These are phyloP conservation scores for Cerastis rubricosa DNA, from an alignment of 2,888 invertebrate genomes.

Conservation along the genomic window DNA sequence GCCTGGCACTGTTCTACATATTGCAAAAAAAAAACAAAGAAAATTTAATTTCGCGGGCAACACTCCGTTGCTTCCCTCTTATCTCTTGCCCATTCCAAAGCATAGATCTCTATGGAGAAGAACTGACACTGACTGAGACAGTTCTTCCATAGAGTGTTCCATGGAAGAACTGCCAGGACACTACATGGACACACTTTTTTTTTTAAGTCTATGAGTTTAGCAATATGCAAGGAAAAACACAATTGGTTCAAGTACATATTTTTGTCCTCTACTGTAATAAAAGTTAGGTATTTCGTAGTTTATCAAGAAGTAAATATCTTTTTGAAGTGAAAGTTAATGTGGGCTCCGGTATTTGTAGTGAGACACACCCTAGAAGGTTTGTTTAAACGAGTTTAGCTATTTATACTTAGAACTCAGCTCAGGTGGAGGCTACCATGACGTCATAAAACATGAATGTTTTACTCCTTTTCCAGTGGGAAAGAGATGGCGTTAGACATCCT, in stretches of 20 bases:
- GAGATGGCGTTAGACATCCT: too few relatives aligned
- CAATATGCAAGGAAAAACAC: too few relatives aligned
- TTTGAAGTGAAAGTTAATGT: not conserved
- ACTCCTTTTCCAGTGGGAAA: too few relatives aligned
- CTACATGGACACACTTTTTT: not conserved
- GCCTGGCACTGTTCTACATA: too few relatives aligned
- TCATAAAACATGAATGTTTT: too few relatives aligned
- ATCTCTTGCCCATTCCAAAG: not conserved
- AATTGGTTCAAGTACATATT: slow-evolving; percentile 1
- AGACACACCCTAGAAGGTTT: not conserved
- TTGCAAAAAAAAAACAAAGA: too few relatives aligned
- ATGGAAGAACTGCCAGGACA: not conserved
- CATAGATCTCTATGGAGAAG: not conserved
- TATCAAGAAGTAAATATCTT: slow-evolving; percentile 25
- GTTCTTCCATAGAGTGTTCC: too few relatives aligned
- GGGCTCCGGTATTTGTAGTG: slow-evolving; percentile 40
- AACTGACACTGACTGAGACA: not conserved
- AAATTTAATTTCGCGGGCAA: too few relatives aligned
- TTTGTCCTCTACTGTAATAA: not conserved
- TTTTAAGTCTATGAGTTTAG: too few relatives aligned
- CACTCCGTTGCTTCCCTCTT: too few relatives aligned
- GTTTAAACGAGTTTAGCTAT: slow-evolving; percentile 4
- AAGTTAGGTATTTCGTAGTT: slow-evolving; percentile 12
- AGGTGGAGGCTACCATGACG: too few relatives aligned
- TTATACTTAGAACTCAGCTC: not conserved